Base-by-base conservation (phyloP, 2,888 invertebrate species). In the Drosophila quinaria region DNA sequence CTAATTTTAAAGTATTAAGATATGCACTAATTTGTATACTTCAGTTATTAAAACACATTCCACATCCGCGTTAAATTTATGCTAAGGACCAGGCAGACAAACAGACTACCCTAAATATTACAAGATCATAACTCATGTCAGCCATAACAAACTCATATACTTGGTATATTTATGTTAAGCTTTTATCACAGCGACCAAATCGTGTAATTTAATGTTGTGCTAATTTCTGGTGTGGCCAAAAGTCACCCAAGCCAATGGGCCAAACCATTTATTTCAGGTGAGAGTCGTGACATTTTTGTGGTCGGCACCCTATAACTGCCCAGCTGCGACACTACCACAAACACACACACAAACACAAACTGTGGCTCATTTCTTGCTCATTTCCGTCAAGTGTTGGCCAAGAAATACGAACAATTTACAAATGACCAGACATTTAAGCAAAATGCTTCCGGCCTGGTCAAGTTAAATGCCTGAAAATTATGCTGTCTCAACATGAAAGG, bases 201-300 rank as follows among this genome's bases (percentile, higher is more conserved):
- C 87, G 74, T 87, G 87, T 87, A 70, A 89, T 87, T 89, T 87
- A 89, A 87, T 87, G 87, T 89, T 87, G 89, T 87, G 87, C 85
- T 87, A 89, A 89, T 89, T 89, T 87, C 87, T 77, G 66, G 68
- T 63, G 68, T 63, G 68, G 51, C 56, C 52, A 62, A 51, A 66
- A 56, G 72, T 63, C 78, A 65, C 39, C 78, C 66, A 56, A 62
- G 55, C 65, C 66, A 52, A 42, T 25, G 44, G 58, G 42, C 35
- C 35, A 61, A 63, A 54, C n/a, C 46, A 49, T 22, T 50, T 41
- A 65, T 52, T 54, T 59, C 84, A 84, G 89, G 84, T 89, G 71
- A 78, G 76, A 78, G 87, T 83, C 89, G 71, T 84, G 87, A 89
- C 89, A 88, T 86, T 88, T 88, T 75, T 80, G 69, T 78, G 81